These are phyloP conservation scores for Sminthurinus aureus DNA, from an alignment of 2,888 invertebrate species.

Conservation along the genomic window DNA sequence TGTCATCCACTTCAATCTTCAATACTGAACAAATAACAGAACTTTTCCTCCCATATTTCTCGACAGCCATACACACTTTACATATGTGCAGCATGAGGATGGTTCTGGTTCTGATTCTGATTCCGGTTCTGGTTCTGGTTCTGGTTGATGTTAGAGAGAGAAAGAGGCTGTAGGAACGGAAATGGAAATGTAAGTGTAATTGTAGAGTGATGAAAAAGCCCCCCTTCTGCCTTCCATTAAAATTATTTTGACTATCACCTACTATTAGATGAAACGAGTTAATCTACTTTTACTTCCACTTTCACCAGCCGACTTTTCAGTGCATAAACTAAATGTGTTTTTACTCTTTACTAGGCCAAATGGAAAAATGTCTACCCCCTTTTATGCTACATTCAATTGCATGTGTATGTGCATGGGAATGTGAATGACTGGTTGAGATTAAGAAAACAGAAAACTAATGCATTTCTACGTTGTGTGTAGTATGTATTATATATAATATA, in stretches of 20 bases:
- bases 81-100: neutral
- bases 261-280: conserved; percentile 1
- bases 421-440: no score
- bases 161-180: neutral
- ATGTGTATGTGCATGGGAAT: neutral
- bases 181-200: no score
- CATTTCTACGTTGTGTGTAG: no score
- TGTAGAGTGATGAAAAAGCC: neutral
- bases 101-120: no score
- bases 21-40: conserved; percentile 15
- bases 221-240: conserved; percentile 19
- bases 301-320: neutral
- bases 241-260: neutral
- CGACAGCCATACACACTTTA: neutral
- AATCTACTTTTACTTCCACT: conserved; percentile 5
- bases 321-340: no score
- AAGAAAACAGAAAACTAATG: no score
- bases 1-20: neutral
- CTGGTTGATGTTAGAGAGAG: no score
- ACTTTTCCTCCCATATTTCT: conserved; percentile 2
- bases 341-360: no score
- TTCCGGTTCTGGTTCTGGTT: no score
- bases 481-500: no score
- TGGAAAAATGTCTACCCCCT: neutral
- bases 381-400: neutral